phyloP scores from a whole-genome alignment of 1,140 invertebrate genomes.

The Drosophila nebulosa region DNA sequence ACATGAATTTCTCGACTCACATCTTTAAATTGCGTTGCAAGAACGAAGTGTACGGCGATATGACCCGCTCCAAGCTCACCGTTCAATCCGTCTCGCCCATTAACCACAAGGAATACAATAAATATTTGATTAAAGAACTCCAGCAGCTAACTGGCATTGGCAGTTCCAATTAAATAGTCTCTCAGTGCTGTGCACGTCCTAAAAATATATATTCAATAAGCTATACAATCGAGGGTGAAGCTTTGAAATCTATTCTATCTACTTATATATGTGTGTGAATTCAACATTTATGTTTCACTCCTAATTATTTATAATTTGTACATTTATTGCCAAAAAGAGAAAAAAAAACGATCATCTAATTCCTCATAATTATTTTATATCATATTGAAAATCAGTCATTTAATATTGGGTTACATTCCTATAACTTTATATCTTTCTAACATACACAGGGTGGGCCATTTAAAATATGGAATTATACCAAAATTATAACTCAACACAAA shows the following conservation, averaged over 20 bases:
- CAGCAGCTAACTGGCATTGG: conserved; percentile 84
- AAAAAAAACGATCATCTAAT: no score
- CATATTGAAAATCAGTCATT: no score
- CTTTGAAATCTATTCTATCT: no score
- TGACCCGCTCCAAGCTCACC: conserved; percentile 89
- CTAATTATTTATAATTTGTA: not conserved
- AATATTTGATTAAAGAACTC: conserved; percentile 86
- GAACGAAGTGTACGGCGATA: conserved; percentile 95
- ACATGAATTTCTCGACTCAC: conserved; percentile 89
- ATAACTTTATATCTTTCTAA: no score
- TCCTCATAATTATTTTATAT: no score
- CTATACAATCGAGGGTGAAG: not conserved
- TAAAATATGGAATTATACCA: no score
- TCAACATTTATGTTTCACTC: not conserved
- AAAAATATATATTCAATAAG: not conserved
- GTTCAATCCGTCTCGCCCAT: conserved; percentile 86
- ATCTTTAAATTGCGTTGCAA: conserved; percentile 92
- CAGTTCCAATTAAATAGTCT: conserved; percentile 37
- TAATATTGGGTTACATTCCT: no score
- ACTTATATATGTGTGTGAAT: no score
- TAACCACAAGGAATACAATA: conserved; percentile 89
- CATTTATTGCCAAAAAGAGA: no score
- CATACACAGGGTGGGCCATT: no score
- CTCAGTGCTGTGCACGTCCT: conserved; percentile 22
- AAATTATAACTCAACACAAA: no score